These are phyloP conservation scores for Apocheima hispidaria DNA, from an alignment of 2,888 invertebrate species.

Conservation along the genomic window DNA sequence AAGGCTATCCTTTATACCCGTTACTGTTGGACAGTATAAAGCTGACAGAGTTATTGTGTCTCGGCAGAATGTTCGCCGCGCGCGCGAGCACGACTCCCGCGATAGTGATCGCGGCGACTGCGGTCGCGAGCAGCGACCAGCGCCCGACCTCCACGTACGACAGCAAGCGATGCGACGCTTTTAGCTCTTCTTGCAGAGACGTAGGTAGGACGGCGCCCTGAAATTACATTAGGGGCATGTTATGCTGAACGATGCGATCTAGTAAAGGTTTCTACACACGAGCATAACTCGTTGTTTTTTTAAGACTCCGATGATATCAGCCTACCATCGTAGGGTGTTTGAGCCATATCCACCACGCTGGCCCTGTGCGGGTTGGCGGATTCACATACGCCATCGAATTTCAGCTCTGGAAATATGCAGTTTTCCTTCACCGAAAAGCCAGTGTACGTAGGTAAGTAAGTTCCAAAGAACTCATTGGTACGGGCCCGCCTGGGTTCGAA, in stretches of 20 bases:
- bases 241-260: background rate
- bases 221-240: slow-evolving; percentile 28
- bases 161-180: slow-evolving; percentile 65
- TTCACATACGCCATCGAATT: too few relatives aligned
- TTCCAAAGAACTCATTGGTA: too few relatives aligned
- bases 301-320: too few relatives aligned
- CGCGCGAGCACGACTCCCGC: slow-evolving; percentile 55
- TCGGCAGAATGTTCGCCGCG: slow-evolving; percentile 61
- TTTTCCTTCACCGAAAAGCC: too few relatives aligned
- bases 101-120: slow-evolving; percentile 53
- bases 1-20: slow-evolving; percentile 65
- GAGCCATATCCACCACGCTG: too few relatives aligned
- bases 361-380: too few relatives aligned
- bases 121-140: slow-evolving; percentile 71
- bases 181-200: slow-evolving; percentile 66
- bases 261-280: too few relatives aligned
- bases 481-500: too few relatives aligned
- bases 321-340: too few relatives aligned
- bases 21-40: slow-evolving; percentile 62
- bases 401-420: too few relatives aligned
- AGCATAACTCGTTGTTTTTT: too few relatives aligned
- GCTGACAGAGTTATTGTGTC: slow-evolving; percentile 71
- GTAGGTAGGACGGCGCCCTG: slow-evolving; percentile 75
- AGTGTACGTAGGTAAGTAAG: too few relatives aligned
- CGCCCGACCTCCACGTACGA: slow-evolving; percentile 69